A percentile compares a stretch with the other conserved stretches of the same genome.
phyloP scores from a whole-genome alignment of 2,797 vertebrate species.

The Tauraco hartlaubi region DNA sequence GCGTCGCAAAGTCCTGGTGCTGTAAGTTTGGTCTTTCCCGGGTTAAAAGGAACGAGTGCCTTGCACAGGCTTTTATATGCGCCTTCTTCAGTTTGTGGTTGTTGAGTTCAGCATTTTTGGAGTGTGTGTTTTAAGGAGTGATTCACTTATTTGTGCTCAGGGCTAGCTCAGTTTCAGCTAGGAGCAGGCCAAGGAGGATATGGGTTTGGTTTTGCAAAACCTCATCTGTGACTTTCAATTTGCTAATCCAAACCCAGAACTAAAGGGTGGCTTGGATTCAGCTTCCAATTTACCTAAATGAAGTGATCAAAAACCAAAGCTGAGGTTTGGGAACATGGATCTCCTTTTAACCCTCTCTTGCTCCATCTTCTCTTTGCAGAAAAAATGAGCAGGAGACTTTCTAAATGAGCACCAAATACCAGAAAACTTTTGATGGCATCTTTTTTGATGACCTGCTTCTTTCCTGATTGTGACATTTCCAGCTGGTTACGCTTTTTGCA shows the following conservation, averaged over 20 bases:
- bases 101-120: constrained; percentile 51
- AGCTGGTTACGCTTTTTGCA: neutral
- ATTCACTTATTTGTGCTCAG: constrained; percentile 18
- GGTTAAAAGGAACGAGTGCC: neutral
- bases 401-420: neutral
- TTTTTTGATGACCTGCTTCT: neutral
- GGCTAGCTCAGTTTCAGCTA: constrained; percentile 18
- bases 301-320: neutral
- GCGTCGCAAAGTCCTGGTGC: neutral
- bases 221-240: constrained; percentile 30
- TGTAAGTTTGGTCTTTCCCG: neutral
- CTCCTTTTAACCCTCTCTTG: neutral
- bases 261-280: neutral
- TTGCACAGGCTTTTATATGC: neutral
- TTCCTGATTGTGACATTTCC: neutral
- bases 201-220: constrained; percentile 42
- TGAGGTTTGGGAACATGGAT: neutral
- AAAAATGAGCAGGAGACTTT: neutral
- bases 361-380: neutral
- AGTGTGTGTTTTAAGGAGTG: neutral
- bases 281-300: neutral
- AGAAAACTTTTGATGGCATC: neutral
- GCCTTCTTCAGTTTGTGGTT: neutral
- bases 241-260: constrained; percentile 23
- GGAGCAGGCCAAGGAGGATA: constrained; percentile 12